Evolutionary conservation across 2,888 invertebrate species (phyloP).

Genomic region (Taphrorychus bicolor): DNA sequence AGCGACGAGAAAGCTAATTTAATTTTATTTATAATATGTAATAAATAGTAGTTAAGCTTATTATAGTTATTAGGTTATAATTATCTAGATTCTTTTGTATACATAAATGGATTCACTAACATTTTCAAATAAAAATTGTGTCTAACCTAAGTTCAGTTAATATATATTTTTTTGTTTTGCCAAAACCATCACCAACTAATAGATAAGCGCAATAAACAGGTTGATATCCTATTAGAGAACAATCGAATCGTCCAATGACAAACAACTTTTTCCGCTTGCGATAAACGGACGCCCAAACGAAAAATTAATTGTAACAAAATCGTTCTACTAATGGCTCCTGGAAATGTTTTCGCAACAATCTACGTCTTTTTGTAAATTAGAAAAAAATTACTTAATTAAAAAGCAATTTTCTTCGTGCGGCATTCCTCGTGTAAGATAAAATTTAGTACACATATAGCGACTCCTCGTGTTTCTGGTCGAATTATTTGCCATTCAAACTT

Average conservation of each 20-base stretch:
- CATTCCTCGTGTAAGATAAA: background rate
- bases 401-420: constrained; percentile 16
- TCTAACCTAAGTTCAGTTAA: no score
- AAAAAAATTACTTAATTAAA: constrained; percentile 35
- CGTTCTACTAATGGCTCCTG: constrained; percentile 16
- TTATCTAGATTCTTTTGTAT: no score
- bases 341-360: constrained; percentile 33
- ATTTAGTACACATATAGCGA: no score
- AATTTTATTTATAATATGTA: no score
- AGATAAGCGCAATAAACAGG: no score
- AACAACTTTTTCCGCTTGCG: constrained; percentile 27
- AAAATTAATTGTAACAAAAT: constrained; percentile 28
- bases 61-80: no score
- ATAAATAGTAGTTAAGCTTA: no score
- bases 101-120: no score
- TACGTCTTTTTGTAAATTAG: constrained; percentile 29
- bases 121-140: no score
- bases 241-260: constrained; percentile 14
- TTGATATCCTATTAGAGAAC: background rate
- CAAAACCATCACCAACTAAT: no score
- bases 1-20: no score
- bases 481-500: background rate
- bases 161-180: no score
- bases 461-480: background rate
- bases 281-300: constrained; percentile 8